A percentile compares a stretch with the other conserved stretches of the same genome.
Conservation (phyloP, 2,797 vertebrate species). For the Petrocephalus sullivani region DNA sequence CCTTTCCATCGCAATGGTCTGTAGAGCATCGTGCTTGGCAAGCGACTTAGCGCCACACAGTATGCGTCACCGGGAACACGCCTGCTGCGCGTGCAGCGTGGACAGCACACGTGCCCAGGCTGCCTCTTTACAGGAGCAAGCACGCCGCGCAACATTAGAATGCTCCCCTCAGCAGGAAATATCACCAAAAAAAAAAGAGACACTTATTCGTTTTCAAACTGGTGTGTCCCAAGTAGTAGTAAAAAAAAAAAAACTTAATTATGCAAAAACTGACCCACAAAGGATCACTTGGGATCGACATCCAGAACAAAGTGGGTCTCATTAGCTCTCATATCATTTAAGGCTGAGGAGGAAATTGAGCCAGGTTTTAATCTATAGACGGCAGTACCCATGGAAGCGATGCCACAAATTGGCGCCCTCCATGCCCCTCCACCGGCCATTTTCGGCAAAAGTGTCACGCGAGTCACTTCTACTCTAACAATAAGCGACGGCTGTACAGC, state of each 20-base stretch:
- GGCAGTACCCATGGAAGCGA: not conserved
- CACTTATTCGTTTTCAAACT: not conserved
- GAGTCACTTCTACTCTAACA: not conserved
- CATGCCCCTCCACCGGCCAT: not conserved
- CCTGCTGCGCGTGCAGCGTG: not conserved
- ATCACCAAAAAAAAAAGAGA: not conserved
- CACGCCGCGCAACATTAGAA: not conserved
- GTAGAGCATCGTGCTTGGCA: slow-evolving; percentile 41
- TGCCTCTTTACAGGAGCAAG: not conserved
- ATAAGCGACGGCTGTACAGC: not conserved
- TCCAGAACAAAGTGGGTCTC: not conserved
- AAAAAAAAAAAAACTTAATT: not conserved
- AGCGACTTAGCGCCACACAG: slow-evolving; percentile 31
- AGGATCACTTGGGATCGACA: not conserved
- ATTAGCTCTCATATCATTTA: not conserved
- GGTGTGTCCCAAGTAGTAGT: not conserved
- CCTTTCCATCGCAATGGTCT: slow-evolving; percentile 24
- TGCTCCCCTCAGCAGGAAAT: not conserved
- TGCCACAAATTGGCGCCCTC: not conserved
- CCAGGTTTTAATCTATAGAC: not conserved
- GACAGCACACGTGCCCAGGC: not conserved
- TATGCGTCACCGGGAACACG: not conserved
- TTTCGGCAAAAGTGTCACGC: not conserved
- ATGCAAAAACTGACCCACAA: not conserved
- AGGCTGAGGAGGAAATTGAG: not conserved